Conservation (phyloP, 2,888 invertebrate species). For the Junonia oenone region DNA sequence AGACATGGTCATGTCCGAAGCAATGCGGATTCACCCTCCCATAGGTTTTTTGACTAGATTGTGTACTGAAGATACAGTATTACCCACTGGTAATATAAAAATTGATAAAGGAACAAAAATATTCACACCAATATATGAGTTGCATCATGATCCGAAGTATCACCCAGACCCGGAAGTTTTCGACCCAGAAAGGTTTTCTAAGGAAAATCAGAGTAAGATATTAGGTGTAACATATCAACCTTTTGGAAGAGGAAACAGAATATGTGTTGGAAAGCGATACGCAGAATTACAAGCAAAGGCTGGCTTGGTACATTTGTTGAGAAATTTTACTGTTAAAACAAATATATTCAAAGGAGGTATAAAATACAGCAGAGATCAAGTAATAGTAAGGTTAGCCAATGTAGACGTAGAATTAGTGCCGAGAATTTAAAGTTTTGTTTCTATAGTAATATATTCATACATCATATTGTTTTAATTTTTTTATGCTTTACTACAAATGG, state of each 20-base stretch:
- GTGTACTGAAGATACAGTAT: constrained; percentile 42
- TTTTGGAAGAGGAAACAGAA: constrained; percentile 64
- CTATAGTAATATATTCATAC: too few relatives aligned
- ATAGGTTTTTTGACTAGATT: constrained; percentile 43
- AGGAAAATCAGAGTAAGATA: too few relatives aligned
- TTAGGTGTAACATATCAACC: constrained; percentile 52
- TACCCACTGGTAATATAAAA: constrained; percentile 52
- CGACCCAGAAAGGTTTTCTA: too few relatives aligned
- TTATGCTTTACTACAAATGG: too few relatives aligned
- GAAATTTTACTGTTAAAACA: constrained; percentile 29
- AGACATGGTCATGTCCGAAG: too few relatives aligned
- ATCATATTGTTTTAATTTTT: too few relatives aligned
- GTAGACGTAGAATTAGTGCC: constrained; percentile 38
- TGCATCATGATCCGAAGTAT: constrained; percentile 61
- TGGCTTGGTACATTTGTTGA: too few relatives aligned
- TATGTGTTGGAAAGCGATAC: constrained; percentile 59
- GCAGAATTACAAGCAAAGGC: constrained; percentile 45
- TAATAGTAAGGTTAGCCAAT: constrained; percentile 44
- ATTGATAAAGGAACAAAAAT: constrained; percentile 49
- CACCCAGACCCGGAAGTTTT: constrained; percentile 61
- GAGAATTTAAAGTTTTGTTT: neutral
- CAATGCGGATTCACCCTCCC: constrained; percentile 48
- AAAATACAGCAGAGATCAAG: constrained; percentile 35
- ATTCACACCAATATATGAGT: constrained; percentile 45
- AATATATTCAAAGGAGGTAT: constrained; percentile 19